Percentiles rank a stretch among this genome's conserved stretches.
Conservation (phyloP, 2,113 vertebrate species). For the Phalacrocorax carbo region DNA sequence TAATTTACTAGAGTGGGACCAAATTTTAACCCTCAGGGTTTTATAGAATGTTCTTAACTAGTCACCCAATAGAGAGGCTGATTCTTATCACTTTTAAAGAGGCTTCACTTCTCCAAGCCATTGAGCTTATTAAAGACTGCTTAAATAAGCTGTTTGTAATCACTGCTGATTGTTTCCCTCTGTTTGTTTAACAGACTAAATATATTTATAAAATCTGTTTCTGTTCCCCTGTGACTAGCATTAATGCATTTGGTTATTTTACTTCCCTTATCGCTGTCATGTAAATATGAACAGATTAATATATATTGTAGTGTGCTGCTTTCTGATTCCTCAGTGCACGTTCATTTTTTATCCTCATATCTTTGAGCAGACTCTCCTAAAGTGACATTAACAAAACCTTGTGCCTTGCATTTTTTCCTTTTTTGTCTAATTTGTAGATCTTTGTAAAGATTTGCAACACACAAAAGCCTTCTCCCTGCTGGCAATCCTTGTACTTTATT, state of each 20-base stretch:
- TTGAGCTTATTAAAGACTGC: constrained; percentile 18
- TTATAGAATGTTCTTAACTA: background rate
- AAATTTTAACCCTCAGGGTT: background rate
- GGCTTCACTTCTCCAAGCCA: background rate
- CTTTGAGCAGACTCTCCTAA: background rate
- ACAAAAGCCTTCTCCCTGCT: background rate
- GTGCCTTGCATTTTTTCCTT: background rate
- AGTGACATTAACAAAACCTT: background rate
- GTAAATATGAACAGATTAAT: background rate
- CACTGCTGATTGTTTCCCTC: constrained; percentile 31
- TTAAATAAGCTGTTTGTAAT: constrained; percentile 54
- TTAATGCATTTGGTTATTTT: constrained; percentile 27
- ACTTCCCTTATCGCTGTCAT: background rate
- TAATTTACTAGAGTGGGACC: background rate
- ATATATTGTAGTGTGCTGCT: background rate
- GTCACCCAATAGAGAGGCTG: background rate
- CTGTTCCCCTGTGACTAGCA: constrained; percentile 14
- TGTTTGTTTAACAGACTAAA: constrained; percentile 34
- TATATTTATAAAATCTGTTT: constrained; percentile 14
- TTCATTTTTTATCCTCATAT: background rate
- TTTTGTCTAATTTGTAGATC: background rate
- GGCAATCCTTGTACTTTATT: background rate
- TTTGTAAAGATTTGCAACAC: background rate
- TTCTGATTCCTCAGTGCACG: background rate
- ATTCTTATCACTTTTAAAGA: background rate